Evolutionary conservation across 2,888 invertebrate species (phyloP).

Genomic region (Ochlodes sylvanus): DNA sequence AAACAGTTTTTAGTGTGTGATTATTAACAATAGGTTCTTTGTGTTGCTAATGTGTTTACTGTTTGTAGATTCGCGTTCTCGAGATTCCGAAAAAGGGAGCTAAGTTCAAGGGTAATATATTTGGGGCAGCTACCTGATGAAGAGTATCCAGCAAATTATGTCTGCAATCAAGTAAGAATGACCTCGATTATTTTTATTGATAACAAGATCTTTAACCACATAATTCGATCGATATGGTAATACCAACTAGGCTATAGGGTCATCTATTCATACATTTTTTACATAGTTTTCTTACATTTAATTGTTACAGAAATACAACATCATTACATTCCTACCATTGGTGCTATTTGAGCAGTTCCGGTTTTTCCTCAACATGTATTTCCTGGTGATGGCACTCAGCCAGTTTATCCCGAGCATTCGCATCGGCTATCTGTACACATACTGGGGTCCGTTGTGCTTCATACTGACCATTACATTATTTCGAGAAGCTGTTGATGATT

Average conservation of each 20-base stretch:
- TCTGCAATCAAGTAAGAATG: conserved; percentile 92
- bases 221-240: no score
- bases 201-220: not conserved
- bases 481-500: conserved; percentile 98
- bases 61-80: conserved; percentile 90
- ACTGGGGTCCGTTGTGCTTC: conserved; percentile 99
- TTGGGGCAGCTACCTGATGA: conserved; percentile 91
- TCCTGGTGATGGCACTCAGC: conserved; percentile 98
- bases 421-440: conserved; percentile 99
- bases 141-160: conserved; percentile 97
- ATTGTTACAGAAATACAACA: conserved; percentile 95
- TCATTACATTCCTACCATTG: conserved; percentile 94
- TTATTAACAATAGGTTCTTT: conserved; percentile 42
- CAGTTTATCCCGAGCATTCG: conserved; percentile 99
- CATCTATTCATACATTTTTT: no score
- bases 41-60: conserved; percentile 38
- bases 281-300: no score
- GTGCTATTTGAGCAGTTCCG: conserved; percentile 99
- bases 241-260: no score
- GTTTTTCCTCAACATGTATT: conserved; percentile 99
- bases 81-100: conserved; percentile 90
- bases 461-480: conserved; percentile 98
- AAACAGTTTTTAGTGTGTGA: conserved; percentile 45
- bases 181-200: conserved; percentile 22
- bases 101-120: conserved; percentile 90